Evolutionary conservation across 64 coral and sea anemone species (phyloP).

Genomic region (Platygyra sinensis): DNA sequence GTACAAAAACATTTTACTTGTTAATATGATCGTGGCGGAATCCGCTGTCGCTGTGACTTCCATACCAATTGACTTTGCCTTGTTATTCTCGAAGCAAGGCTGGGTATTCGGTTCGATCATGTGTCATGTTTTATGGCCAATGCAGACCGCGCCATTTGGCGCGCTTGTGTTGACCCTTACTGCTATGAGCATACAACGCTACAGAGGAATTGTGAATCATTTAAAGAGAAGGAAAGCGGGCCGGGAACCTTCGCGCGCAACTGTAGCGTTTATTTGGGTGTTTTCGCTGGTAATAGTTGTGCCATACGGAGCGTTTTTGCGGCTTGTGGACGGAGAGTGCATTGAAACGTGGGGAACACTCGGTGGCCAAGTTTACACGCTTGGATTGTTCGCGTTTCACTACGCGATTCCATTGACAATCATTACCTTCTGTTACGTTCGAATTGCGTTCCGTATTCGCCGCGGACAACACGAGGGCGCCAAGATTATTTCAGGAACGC

Average conservation of each 20-base stretch:
- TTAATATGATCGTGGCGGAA: constrained; percentile 81
- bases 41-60: constrained; percentile 54
- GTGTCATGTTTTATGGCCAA: constrained; percentile 77
- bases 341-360: constrained; percentile 62
- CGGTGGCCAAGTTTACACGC: constrained; percentile 26
- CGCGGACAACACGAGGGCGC: constrained; percentile 29
- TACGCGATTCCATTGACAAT: constrained; percentile 65
- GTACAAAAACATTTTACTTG: constrained; percentile 59
- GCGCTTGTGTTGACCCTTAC: constrained; percentile 72
- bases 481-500: constrained; percentile 55
- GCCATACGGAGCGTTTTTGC: constrained; percentile 60
- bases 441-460: constrained; percentile 60
- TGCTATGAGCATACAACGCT: constrained; percentile 70
- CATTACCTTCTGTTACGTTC: constrained; percentile 62
- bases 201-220: constrained; percentile 56
- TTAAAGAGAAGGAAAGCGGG: constrained; percentile 11
- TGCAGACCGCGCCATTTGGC: constrained; percentile 71
- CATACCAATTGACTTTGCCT: constrained; percentile 77
- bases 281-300: constrained; percentile 50
- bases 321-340: constrained; percentile 52
- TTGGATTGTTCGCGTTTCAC: constrained; percentile 62
- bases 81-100: constrained; percentile 1
- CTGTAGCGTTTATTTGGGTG: constrained; percentile 50
- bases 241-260: background rate
- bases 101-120: constrained; percentile 75